phyloP scores from a whole-genome alignment of 2,113 vertebrate species.

The Tangachromis dhanisi region DNA sequence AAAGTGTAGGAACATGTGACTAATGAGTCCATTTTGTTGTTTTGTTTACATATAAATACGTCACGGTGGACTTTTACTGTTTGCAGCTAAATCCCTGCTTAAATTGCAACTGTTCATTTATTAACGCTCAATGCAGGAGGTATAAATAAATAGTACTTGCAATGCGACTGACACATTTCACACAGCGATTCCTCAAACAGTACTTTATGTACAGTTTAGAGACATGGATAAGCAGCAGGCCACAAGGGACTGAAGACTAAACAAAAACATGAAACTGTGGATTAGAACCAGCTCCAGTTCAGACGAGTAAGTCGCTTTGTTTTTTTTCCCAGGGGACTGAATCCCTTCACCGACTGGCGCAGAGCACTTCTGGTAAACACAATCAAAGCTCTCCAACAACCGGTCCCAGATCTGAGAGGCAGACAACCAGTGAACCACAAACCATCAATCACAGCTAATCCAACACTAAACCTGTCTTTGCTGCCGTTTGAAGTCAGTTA shows the following conservation, averaged over 20 bases:
- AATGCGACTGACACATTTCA: background rate
- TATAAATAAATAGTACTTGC: background rate
- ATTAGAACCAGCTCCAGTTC: slow-evolving; percentile 14
- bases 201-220: background rate
- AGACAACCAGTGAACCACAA: slow-evolving; percentile 40
- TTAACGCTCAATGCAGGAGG: background rate
- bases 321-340: slow-evolving; percentile 22
- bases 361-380: slow-evolving; percentile 36
- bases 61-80: background rate
- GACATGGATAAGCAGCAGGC: background rate
- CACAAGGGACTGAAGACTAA: background rate
- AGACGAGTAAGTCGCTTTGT: slow-evolving; percentile 27
- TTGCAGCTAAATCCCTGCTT: background rate
- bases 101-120: background rate
- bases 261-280: slow-evolving; percentile 25
- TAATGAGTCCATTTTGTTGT: background rate
- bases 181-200: background rate
- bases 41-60: background rate
- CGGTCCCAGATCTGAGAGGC: slow-evolving; percentile 41
- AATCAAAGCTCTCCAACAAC: slow-evolving; percentile 40
- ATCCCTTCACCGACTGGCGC: slow-evolving; percentile 7
- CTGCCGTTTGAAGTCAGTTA: slow-evolving; percentile 42
- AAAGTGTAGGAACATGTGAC: background rate
- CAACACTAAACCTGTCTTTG: slow-evolving; percentile 47
- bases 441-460: slow-evolving; percentile 56